Evolutionary conservation across 1,140 invertebrate genomes (phyloP), one percentile per base, ranked within the genome.

Genomic region (Procambarus clarkii): DNA sequence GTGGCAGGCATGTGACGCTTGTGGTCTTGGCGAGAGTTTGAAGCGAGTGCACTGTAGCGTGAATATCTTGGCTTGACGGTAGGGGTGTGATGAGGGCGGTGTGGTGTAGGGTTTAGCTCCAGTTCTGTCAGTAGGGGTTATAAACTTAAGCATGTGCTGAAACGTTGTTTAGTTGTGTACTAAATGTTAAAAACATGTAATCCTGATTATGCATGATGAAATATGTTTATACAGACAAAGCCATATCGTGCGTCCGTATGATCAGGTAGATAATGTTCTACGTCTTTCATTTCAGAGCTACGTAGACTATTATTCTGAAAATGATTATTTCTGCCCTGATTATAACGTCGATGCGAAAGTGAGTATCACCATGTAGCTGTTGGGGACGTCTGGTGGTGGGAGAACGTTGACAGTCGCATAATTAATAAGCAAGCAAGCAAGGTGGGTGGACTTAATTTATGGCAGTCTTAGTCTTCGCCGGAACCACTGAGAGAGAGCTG

Each of bases 291-390:
- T 74, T 74, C 69, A 74, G 69, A 74, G 69, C 69, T 74, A 74
- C 69, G 69, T 74, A 74, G 69, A 74, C 69, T 74, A 74, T 74
- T 74, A 74, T 74, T 74, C 69, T 74, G 69, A 74, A 74, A 74
- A 74, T 74, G 69, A 74, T 74, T 74, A 74, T 74, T 74, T 74
- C 69, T 34, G 69, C 69, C 69, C 69, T 74, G 69, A 74, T 74
- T 74, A 74, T 74, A 74, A 74, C 69, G 69, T 34, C 69, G 69
- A 34, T 74, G 69, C 24, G 24, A 74, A 74, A 34, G 69, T 74
- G 69, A 74, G 69, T 74, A 74, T 74, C 69, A 9, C 11, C 69
- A 74, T 74, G 69, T 74, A 74, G 69, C 24, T 74, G 69, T 74
- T 74, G n/a, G 69, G 69, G n/a, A 74, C 69, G 69, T 74, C 24